Evolutionary conservation across 1,140 invertebrate genomes (phyloP).

Genomic region (Andricus grossulariae): DNA sequence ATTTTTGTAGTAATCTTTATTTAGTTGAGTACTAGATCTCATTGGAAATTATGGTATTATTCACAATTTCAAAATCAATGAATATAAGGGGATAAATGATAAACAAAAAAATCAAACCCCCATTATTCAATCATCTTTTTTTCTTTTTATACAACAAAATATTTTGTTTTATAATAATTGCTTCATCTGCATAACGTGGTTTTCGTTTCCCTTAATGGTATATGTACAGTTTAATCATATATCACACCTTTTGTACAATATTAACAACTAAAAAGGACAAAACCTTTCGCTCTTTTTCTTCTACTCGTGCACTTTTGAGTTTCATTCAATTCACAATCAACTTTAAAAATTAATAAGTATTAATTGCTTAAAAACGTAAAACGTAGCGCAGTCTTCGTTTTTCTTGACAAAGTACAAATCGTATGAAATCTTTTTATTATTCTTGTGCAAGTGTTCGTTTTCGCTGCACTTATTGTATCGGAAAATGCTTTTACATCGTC

Average conservation of each 20-base stretch:
- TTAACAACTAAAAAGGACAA: constrained; percentile 36
- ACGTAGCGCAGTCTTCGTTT: constrained; percentile 12
- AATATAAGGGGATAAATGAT: constrained; percentile 51
- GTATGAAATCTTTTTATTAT: constrained; percentile 58
- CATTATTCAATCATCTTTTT: constrained; percentile 60
- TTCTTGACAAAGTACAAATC: constrained; percentile 62
- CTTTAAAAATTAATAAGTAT: constrained; percentile 35
- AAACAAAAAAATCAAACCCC: constrained; percentile 59
- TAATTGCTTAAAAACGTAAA: constrained; percentile 39
- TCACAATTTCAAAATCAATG: not conserved
- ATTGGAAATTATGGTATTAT: constrained; percentile 24
- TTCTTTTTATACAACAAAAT: constrained; percentile 69
- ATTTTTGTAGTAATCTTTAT: constrained; percentile 9
- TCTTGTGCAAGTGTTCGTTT: constrained; percentile 39
- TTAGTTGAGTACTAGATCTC: not conserved
- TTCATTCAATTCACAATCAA: constrained; percentile 14
- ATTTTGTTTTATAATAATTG: constrained; percentile 57
- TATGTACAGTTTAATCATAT: constrained; percentile 61
- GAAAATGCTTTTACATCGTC: constrained; percentile 12
- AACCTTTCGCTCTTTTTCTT: constrained; percentile 16
- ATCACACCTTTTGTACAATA: constrained; percentile 71
- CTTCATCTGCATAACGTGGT: constrained; percentile 49
- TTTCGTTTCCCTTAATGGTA: constrained; percentile 51
- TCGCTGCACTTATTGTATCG: not conserved
- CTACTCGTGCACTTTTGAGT: not conserved